phyloP scores from a whole-genome alignment of 2,797 vertebrate species.

The Merluccius polli region DNA sequence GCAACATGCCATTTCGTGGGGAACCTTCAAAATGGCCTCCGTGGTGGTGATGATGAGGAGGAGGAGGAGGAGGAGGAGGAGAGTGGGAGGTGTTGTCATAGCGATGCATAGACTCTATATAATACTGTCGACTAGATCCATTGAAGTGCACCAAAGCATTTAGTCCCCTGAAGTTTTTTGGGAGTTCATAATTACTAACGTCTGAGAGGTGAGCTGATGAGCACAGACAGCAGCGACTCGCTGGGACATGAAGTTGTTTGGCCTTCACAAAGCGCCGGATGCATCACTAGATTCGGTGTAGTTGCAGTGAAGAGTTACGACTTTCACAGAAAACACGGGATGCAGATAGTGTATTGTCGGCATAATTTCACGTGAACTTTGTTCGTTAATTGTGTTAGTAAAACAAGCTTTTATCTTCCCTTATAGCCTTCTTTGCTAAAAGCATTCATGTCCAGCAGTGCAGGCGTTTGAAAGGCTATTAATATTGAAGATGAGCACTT shows the following conservation, averaged over 20 bases:
- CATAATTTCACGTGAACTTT: neutral
- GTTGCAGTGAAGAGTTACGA: neutral
- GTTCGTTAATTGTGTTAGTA: neutral
- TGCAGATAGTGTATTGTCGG: neutral
- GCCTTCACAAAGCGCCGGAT: neutral
- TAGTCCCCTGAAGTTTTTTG: conserved; percentile 39
- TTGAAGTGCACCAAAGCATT: conserved; percentile 72
- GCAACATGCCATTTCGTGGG: neutral
- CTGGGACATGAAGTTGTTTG: neutral
- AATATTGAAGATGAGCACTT: neutral
- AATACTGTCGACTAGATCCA: conserved; percentile 70
- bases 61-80: neutral
- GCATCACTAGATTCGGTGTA: neutral
- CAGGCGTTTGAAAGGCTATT: neutral
- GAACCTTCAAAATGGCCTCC: neutral
- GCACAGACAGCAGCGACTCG: neutral
- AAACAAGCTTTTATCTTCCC: no score
- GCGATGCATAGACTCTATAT: conserved; percentile 58
- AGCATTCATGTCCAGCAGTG: neutral
- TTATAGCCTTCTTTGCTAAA: neutral
- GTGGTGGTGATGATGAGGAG: conserved; percentile 44
- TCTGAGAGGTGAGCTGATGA: neutral
- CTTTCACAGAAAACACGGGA: neutral
- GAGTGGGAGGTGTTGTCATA: conserved; percentile 62
- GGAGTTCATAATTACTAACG: conserved; percentile 43